Conservation (phyloP, 2,888 invertebrate species). For the Agrochola lota region DNA sequence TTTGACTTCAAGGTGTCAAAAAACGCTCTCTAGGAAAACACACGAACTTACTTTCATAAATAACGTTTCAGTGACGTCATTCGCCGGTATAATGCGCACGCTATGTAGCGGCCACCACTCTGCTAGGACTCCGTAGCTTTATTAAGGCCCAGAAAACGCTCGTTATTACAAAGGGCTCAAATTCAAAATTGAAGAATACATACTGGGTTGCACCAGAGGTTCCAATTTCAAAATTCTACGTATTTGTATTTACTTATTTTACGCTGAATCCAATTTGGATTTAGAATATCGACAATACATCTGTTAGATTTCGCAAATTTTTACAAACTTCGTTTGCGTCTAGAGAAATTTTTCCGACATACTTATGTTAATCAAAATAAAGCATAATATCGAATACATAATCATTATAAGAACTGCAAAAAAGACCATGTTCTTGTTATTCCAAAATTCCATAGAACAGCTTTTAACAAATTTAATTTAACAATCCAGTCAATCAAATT, state of each 20-base stretch:
- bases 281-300: constrained; percentile 58
- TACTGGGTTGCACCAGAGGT: no score
- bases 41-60: no score
- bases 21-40: no score
- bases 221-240: constrained; percentile 60
- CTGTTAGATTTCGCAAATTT: constrained; percentile 62
- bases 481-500: neutral
- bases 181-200: neutral
- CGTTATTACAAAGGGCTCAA: neutral
- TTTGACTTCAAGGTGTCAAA: no score
- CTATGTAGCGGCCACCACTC: no score
- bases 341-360: fast-evolving
- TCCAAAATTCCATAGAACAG: constrained; percentile 50
- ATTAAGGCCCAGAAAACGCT: neutral
- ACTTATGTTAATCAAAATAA: fast-evolving
- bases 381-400: constrained; percentile 9
- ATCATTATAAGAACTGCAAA: neutral
- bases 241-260: constrained; percentile 50
- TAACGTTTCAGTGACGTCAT: no score
- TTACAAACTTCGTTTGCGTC: neutral
- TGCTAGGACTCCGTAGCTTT: no score
- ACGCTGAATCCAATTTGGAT: constrained; percentile 54
- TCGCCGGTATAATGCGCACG: no score
- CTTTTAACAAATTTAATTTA: constrained; percentile 6
- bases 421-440: constrained; percentile 10